Evolutionary conservation across 2,797 vertebrate genomes (phyloP).

Genomic region (Sebastes steindachneri): DNA sequence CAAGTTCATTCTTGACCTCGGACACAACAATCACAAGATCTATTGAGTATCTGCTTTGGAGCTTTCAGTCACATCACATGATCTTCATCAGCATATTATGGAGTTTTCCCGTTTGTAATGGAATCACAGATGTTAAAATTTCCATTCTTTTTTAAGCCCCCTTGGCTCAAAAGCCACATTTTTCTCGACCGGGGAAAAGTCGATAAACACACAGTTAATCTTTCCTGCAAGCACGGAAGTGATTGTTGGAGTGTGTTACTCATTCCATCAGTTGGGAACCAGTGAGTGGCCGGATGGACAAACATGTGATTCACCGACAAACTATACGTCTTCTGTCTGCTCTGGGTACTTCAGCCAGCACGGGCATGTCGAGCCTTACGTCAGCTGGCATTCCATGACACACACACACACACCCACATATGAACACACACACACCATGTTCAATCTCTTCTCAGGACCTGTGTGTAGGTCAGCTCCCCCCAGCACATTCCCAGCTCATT

Average conservation of each 20-base stretch:
- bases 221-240: background rate
- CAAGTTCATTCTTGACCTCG: too few relatives aligned
- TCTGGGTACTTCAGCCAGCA: background rate
- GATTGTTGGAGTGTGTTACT: background rate
- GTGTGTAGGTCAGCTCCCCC: constrained; percentile 18
- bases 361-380: constrained; percentile 25
- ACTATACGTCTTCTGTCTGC: constrained; percentile 15
- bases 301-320: background rate
- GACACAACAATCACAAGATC: rapidly evolving
- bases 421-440: background rate
- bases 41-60: rapidly evolving
- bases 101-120: background rate
- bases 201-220: background rate
- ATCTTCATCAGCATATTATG: too few relatives aligned
- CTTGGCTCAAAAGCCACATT: background rate
- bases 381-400: constrained; percentile 44
- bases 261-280: background rate
- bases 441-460: constrained; percentile 16
- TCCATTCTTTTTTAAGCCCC: too few relatives aligned
- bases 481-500: constrained; percentile 11
- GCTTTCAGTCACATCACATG: too few relatives aligned
- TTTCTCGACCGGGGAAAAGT: background rate
- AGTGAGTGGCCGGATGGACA: background rate
- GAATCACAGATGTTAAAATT: too few relatives aligned
- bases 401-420: background rate